Percentiles rank a stretch among this genome's conserved stretches.
These are phyloP conservation scores for Urocitellus parryii DNA, from an alignment of 2,113 vertebrate genomes.

Conservation along the genomic window DNA sequence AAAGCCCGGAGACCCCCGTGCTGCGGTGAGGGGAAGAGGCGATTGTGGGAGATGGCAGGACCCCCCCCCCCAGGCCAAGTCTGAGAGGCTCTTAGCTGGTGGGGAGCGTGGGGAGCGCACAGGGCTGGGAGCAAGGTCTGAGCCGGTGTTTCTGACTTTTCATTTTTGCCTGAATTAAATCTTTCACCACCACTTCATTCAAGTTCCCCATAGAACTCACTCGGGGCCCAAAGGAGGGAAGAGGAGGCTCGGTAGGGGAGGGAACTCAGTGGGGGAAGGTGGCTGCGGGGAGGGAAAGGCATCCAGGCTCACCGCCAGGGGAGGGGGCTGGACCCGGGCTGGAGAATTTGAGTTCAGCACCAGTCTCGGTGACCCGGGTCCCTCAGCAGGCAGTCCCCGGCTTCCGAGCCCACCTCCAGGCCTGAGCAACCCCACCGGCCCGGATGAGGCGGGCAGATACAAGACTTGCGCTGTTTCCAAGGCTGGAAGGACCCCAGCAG, in stretches of 20 bases:
- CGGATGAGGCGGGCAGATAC: fast-evolving
- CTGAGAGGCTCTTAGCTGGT: neutral
- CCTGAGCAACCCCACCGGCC: neutral
- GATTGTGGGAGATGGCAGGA: too few relatives aligned
- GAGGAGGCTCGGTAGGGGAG: neutral
- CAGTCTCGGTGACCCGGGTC: too few relatives aligned
- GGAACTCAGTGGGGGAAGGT: neutral
- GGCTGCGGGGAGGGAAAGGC: neutral
- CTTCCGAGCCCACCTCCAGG: neutral
- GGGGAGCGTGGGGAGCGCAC: neutral
- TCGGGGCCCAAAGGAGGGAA: neutral
- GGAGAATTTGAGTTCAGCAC: neutral
- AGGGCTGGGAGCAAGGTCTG: neutral
- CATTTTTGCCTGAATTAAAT: neutral
- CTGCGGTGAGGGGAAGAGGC: too few relatives aligned
- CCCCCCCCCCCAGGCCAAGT: neutral
- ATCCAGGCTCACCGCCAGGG: neutral
- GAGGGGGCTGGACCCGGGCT: neutral
- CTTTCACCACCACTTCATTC: neutral
- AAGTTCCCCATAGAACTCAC: neutral
- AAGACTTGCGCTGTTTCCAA: fast-evolving
- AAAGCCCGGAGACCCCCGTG: neutral
- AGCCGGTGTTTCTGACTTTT: neutral
- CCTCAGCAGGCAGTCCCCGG: neutral
- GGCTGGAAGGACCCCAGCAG: neutral